phyloP scores from a whole-genome alignment of 1,140 invertebrate species.

The Caenorhabditis latens region DNA sequence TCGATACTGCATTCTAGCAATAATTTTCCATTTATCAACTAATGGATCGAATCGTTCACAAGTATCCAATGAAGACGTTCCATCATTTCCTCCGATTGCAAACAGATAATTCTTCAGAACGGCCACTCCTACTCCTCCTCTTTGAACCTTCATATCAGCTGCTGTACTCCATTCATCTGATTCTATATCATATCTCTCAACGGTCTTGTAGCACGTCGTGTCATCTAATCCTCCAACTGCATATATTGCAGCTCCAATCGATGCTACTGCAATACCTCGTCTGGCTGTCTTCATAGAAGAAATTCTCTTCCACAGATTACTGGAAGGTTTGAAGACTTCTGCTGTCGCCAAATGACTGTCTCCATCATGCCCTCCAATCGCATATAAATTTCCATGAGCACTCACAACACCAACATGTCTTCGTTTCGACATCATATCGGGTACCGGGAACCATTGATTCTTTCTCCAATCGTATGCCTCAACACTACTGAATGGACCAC shows the following conservation, averaged over 20 bases:
- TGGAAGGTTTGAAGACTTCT: conserved; percentile 90
- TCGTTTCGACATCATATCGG: conserved; percentile 95
- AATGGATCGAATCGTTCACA: conserved; percentile 85
- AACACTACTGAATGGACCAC: conserved; percentile 80
- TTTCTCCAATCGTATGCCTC: conserved; percentile 95
- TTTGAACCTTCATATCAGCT: conserved; percentile 68
- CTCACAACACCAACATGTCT: conserved; percentile 97
- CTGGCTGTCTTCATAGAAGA: conserved; percentile 93
- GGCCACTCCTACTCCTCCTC: conserved; percentile 72
- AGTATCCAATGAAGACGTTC: conserved; percentile 85
- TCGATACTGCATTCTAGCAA: conserved; percentile 69
- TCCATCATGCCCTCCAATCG: conserved; percentile 91
- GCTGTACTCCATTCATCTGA: conserved; percentile 67
- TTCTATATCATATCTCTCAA: conserved; percentile 72
- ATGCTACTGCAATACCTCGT: conserved; percentile 92
- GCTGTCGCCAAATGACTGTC: conserved; percentile 88
- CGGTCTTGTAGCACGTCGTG: conserved; percentile 82
- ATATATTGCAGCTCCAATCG: conserved; percentile 89
- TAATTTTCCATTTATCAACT: conserved; percentile 89
- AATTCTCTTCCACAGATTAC: conserved; percentile 96
- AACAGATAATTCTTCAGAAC: conserved; percentile 81
- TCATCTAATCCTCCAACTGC: conserved; percentile 95
- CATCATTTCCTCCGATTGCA: conserved; percentile 87
- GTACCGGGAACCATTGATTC: conserved; percentile 96
- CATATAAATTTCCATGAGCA: conserved; percentile 97